phyloP scores from a whole-genome alignment of 2,113 vertebrate species.

The Athene cunicularia region DNA sequence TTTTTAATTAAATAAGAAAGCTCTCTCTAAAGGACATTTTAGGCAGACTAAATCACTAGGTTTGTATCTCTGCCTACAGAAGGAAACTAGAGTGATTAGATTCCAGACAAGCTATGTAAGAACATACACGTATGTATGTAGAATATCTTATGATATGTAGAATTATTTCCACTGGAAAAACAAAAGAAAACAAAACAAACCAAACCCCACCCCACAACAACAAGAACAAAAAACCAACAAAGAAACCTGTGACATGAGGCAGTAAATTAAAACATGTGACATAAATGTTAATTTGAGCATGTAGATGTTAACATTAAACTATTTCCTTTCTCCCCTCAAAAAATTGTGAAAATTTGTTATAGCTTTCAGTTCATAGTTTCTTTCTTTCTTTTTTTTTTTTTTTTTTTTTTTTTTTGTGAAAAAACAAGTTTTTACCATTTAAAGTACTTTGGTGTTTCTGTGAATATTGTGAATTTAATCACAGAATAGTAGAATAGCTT shows the following conservation, averaged over 20 bases:
- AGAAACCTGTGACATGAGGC: not conserved
- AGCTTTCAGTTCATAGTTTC: not conserved
- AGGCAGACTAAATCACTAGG: not conserved
- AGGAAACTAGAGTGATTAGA: not conserved
- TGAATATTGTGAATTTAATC: not conserved
- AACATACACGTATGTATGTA: not conserved
- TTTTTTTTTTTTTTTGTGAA: not conserved
- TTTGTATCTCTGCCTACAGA: not conserved
- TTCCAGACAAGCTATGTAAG: not conserved
- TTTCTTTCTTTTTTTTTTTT: no score
- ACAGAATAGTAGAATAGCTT: no score
- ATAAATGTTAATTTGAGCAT: not conserved
- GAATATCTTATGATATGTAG: not conserved
- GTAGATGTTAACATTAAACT: not conserved
- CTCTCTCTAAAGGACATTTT: not conserved
- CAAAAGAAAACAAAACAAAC: not conserved
- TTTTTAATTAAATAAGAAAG: no score
- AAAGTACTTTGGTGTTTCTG: not conserved
- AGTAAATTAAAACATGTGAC: not conserved
- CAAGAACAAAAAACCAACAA: accelerated
- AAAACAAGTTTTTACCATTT: not conserved
- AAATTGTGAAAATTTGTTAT: not conserved
- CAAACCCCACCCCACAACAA: not conserved
- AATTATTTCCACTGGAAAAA: not conserved
- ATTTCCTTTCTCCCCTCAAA: not conserved